Conservation (phyloP, 2,113 vertebrate species). For the Tetrax tetrax region DNA sequence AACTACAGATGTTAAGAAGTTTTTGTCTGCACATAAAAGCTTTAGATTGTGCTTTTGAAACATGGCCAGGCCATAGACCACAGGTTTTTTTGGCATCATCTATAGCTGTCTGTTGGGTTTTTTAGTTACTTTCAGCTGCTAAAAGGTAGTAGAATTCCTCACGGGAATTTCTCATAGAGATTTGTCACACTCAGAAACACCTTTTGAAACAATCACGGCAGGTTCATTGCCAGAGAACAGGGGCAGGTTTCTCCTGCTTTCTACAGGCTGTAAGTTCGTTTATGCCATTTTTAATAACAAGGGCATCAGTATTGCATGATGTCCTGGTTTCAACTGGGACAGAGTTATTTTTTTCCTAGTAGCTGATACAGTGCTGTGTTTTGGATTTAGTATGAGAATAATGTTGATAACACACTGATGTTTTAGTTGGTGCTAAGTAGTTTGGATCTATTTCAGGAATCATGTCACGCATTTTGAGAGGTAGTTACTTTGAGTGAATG, state of each 20-base stretch:
- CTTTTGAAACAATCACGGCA: background rate
- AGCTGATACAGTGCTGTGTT: too few relatives aligned
- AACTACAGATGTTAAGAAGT: background rate
- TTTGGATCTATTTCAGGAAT: background rate
- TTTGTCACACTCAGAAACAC: background rate
- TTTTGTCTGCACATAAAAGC: background rate
- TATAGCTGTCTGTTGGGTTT: background rate
- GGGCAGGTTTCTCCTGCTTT: background rate
- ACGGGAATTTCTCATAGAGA: background rate
- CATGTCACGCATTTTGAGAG: background rate
- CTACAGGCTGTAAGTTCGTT: background rate
- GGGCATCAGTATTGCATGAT: accelerated
- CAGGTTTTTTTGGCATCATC: background rate
- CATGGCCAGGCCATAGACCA: background rate
- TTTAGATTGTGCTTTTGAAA: background rate
- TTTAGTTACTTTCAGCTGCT: background rate
- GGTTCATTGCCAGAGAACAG: background rate
- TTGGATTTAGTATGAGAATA: too few relatives aligned
- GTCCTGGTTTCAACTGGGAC: too few relatives aligned
- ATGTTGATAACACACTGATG: too few relatives aligned
- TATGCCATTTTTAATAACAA: background rate
- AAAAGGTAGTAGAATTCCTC: background rate
- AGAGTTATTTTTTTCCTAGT: too few relatives aligned
- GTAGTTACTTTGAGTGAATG: background rate
- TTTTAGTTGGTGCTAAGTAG: too few relatives aligned